Percentiles rank a stretch among this genome's conserved stretches.
These are phyloP conservation scores for Sinocyclocheilus rhinocerous DNA, from an alignment of 2,113 vertebrate species.

Conservation along the genomic window DNA sequence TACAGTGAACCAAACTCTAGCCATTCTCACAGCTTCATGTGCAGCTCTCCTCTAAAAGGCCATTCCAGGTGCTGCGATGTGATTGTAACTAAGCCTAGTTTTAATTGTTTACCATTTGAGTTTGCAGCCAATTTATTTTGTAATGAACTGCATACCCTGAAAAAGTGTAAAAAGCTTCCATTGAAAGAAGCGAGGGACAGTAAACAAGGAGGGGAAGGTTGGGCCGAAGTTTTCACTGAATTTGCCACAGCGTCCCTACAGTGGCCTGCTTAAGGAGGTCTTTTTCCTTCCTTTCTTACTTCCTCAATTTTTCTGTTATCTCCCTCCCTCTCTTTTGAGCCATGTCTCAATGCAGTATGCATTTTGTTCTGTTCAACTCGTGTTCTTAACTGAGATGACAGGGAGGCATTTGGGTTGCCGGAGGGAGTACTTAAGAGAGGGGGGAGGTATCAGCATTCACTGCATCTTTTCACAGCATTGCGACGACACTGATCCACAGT, in stretches of 20 bases:
- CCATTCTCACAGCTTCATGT: slow-evolving; percentile 98
- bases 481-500: neutral
- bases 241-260: slow-evolving; percentile 29
- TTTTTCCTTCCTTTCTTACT: neutral
- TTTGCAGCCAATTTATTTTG: slow-evolving; percentile 10
- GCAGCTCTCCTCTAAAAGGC: slow-evolving; percentile 50
- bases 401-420: slow-evolving; percentile 45
- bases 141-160: neutral
- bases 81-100: neutral
- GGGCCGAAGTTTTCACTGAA: slow-evolving; percentile 31
- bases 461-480: slow-evolving; percentile 15
- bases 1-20: slow-evolving; percentile 99
- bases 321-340: slow-evolving; percentile 2
- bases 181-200: neutral
- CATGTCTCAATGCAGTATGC: neutral
- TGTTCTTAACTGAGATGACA: neutral
- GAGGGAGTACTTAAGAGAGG: slow-evolving; percentile 34
- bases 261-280: neutral
- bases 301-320: slow-evolving; percentile 41
- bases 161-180: neutral
- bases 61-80: slow-evolving; percentile 34
- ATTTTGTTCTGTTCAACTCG: neutral
- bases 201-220: slow-evolving; percentile 36
- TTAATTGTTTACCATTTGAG: neutral
- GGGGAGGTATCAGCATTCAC: neutral